phyloP scores from a whole-genome alignment of 2,888 invertebrate genomes.

The Temnothorax unifasciatus region DNA sequence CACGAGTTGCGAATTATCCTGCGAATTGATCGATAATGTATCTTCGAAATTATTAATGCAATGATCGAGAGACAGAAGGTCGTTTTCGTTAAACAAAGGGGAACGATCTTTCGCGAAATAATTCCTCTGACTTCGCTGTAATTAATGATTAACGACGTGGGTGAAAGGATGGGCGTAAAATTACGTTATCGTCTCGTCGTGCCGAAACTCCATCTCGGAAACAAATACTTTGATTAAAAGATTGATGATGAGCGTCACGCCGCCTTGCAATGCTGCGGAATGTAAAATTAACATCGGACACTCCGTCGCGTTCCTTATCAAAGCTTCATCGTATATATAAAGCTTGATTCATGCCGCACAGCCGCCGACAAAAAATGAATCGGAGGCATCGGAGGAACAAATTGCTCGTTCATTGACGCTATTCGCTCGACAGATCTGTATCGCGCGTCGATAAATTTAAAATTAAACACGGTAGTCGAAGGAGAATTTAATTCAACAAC shows the following conservation, averaged over 20 bases:
- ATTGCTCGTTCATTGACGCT: slow-evolving; percentile 14
- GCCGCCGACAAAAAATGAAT: slow-evolving; percentile 6
- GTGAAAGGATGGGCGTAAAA: neutral
- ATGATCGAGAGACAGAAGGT: neutral
- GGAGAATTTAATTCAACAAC: neutral
- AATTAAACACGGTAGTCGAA: neutral
- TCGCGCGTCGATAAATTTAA: neutral
- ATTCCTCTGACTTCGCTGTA: neutral
- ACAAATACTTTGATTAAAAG: slow-evolving; percentile 62
- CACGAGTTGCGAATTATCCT: neutral
- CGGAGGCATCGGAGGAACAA: neutral
- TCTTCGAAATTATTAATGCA: neutral
- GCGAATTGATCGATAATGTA: neutral
- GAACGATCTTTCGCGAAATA: neutral
- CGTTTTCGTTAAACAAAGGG: neutral
- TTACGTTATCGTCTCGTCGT: slow-evolving; percentile 20
- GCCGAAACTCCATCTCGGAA: slow-evolving; percentile 39
- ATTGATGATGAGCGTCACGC: slow-evolving; percentile 64
- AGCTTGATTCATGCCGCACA: slow-evolving; percentile 23
- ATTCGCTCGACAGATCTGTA: neutral
- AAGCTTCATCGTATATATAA: slow-evolving; percentile 53
- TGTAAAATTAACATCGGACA: slow-evolving; percentile 66
- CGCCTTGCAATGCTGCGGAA: slow-evolving; percentile 68
- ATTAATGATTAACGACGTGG: slow-evolving; percentile 4
- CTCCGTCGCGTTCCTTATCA: slow-evolving; percentile 58